Percentiles rank a stretch among this genome's conserved stretches.
These are phyloP conservation scores for Alentia gelatinosa DNA, from an alignment of 2,888 invertebrate genomes.

Conservation along the genomic window DNA sequence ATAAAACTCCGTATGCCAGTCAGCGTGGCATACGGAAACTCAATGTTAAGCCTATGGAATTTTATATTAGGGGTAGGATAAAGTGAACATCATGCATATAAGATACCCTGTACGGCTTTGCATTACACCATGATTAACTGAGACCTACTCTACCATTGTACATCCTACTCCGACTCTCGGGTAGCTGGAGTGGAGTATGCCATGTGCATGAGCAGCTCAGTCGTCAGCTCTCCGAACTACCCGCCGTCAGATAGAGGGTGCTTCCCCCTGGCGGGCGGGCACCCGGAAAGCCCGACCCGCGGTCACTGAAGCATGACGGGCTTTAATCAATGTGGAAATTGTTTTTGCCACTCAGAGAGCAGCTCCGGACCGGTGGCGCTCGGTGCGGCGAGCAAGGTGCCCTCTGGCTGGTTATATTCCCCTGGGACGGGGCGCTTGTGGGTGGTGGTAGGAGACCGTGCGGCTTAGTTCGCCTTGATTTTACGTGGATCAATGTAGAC, in stretches of 20 bases:
- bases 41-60: too few species aligned
- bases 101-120: too few species aligned
- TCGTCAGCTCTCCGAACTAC: too few species aligned
- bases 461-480: background rate
- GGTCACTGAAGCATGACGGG: background rate
- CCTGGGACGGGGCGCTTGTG: background rate
- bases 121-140: too few species aligned
- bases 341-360: conserved; percentile 7
- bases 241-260: too few species aligned
- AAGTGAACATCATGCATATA: too few species aligned
- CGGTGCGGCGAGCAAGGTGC: background rate
- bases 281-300: background rate
- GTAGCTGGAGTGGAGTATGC: background rate
- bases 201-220: background rate
- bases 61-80: too few species aligned
- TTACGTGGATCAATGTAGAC: background rate
- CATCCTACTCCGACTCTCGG: too few species aligned
- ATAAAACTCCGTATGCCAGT: too few species aligned
- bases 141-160: too few species aligned
- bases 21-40: too few species aligned
- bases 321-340: conserved; percentile 26
- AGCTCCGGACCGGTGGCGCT: background rate
- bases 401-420: background rate
- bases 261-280: background rate
- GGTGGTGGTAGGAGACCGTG: too few species aligned